Evolutionary conservation across 2,113 vertebrate genomes (phyloP), one percentile per base, ranked within the genome.

Genomic region (Pedionomus torquatus): DNA sequence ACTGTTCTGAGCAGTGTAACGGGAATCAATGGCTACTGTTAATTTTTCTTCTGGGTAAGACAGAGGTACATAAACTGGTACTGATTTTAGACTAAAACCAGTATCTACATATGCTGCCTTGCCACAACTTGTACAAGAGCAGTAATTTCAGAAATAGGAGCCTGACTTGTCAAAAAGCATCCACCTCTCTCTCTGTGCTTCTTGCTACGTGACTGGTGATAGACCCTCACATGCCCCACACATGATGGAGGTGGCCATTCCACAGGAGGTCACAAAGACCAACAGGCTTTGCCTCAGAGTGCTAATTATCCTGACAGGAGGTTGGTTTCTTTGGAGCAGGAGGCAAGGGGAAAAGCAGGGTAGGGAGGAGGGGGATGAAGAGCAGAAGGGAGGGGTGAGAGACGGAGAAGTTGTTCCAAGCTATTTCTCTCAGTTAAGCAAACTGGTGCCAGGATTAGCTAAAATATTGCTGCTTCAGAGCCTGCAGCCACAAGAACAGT

Each of bases 181-280:
- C 79, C 88, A 72, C 0, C 13, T 69, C 57, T 79, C 49, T 65
- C 63, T 90, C 71, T 76, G 10, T 41, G 83, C 63, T 83, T 89
- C 51, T 71, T 74, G 89, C 69, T 76, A 74, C 25, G 74, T 81
- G 87, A 83, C 57, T 61, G 35, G 41, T 30, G 72, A 68, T 79
- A 44, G 89, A 54, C 23, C 92, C 63, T 58, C 51, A 54, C 61
- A 92, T 76, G 51, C 64, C 91, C 83, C 91, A 92, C 10, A 23
- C 80, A 89, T 35, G 69, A 84, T 31, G 69, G 80, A 95, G 83
- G 93, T 71, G 80, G 83, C 83, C 83, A 78, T 74, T 92, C 76
- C 70, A 85, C 31, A 39, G 48, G 17, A 68, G 63, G 49, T 66
- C 77, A 41, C 4, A 68, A 25, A 63, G 65, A 81, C n/a, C 20